Base-by-base conservation (phyloP, 2,113 vertebrate species). In the Mugil cephalus region DNA sequence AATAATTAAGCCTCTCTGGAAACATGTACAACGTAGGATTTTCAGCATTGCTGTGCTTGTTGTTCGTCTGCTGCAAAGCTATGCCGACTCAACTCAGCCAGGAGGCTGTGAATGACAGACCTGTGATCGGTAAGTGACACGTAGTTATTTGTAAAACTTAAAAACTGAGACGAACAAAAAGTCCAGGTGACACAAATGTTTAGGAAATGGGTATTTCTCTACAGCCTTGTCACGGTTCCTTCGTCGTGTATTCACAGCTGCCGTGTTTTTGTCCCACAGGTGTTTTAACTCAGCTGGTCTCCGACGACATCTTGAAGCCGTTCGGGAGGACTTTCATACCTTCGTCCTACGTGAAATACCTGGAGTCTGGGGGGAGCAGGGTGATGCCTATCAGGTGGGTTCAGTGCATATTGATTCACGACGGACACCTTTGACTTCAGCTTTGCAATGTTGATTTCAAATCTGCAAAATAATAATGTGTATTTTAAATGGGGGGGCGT, bases 261-360 rank as follows among this genome's bases (percentile, higher is more conserved):
- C 12, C 62, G 36, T 67, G 38, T 61, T 35, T 60, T 59, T 64
- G 38, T 52, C 56, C 40, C 14, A 1, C 64, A 95, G 95, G 94
- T 11, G 88, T 95, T 87, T 74, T 95, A 74, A 89, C 94, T 13
- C 94, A 94, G 78, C 68, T 93, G 9, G 91, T 94, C 30, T 65
- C 69, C 1, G 93, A 93, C 65, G 74, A 90, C 2, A 50, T 15
- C 1, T 81, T 95, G 87, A 79, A 85, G 17, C 91, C 83, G 0
- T 94, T 88, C n/a, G 95, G 95, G 19, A 85, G 39, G 17, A 92
- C 92, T 7, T 94, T 92, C 75, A 95, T 96, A 63, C 90, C 95
- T 11, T 75, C 91, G 1, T 91, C 94, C 8, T 96, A 96, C 51
- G 95, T 96, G 30, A 94, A 95, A 30, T 95, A 94, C 73, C 51